These are phyloP conservation scores for Rhinogobius similis DNA, from an alignment of 2,113 vertebrate species.

Conservation along the genomic window DNA sequence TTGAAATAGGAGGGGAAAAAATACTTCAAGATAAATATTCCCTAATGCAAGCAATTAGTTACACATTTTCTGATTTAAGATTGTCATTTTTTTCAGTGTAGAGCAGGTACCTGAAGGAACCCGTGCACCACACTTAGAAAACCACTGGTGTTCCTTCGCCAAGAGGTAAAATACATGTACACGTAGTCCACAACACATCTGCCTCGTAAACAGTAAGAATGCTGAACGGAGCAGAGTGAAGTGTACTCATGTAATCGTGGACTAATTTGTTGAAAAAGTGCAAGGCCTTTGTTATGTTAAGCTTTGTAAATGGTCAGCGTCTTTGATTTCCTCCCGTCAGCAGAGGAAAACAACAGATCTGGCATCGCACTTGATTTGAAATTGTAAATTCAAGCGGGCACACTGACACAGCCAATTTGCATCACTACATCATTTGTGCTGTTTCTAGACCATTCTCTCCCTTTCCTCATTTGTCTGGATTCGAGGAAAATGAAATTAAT, in stretches of 20 bases:
- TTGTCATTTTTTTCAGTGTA: no score
- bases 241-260: neutral
- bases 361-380: neutral
- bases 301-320: conserved; percentile 2
- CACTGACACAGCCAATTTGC: neutral
- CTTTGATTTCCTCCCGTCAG: neutral
- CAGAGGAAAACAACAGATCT: conserved; percentile 4
- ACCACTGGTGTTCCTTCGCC: no score
- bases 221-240: neutral
- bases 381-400: conserved; percentile 3
- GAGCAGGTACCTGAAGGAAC: neutral
- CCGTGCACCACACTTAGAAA: neutral
- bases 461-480: neutral
- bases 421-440: conserved; percentile 4
- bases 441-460: neutral
- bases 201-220: neutral
- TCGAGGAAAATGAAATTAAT: neutral
- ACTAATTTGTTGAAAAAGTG: neutral
- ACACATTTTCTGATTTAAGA: no score
- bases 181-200: neutral
- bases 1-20: no score
- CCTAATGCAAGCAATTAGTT: no score
- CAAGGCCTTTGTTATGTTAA: conserved; percentile 2
- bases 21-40: no score
- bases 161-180: neutral